These are phyloP conservation scores for Nasua narica DNA, from an alignment of 2,797 vertebrate genomes.

Conservation along the genomic window DNA sequence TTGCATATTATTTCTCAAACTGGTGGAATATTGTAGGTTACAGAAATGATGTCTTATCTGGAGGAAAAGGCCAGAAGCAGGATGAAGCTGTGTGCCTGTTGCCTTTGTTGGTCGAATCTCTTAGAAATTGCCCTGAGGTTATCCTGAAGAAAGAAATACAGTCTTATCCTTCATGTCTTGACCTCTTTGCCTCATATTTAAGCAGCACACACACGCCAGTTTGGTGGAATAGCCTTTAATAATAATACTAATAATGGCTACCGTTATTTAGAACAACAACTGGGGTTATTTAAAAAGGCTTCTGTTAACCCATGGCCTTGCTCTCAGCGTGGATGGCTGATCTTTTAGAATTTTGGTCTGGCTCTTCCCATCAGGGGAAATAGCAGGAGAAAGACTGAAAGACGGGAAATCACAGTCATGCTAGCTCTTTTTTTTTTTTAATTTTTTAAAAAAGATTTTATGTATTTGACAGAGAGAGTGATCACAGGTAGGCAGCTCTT, in stretches of 20 bases:
- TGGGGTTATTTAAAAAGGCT: constrained; percentile 50
- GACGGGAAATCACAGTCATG: background rate
- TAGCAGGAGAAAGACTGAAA: constrained; percentile 14
- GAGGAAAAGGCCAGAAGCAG: background rate
- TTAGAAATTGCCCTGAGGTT: constrained; percentile 40
- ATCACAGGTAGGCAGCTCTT: too few relatives aligned
- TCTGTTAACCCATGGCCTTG: constrained; percentile 48
- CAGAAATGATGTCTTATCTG: background rate
- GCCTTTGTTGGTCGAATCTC: background rate
- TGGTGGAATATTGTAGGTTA: background rate
- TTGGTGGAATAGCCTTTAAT: constrained; percentile 60
- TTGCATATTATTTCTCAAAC: constrained; percentile 53
- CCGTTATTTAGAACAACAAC: constrained; percentile 62
- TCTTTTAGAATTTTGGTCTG: constrained; percentile 43
- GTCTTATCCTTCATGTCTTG: constrained; percentile 36
- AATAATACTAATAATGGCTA: constrained; percentile 50
- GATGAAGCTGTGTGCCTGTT: background rate
- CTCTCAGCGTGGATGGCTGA: constrained; percentile 50
- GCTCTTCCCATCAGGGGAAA: background rate
- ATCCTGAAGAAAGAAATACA: background rate
- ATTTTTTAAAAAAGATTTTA: too few relatives aligned
- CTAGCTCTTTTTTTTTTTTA: too few relatives aligned
- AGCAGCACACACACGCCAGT: constrained; percentile 15
- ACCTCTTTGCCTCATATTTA: constrained; percentile 38
- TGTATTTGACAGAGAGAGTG: too few relatives aligned